phyloP scores from a whole-genome alignment of 2,888 invertebrate genomes.

The Athalia rosae region DNA sequence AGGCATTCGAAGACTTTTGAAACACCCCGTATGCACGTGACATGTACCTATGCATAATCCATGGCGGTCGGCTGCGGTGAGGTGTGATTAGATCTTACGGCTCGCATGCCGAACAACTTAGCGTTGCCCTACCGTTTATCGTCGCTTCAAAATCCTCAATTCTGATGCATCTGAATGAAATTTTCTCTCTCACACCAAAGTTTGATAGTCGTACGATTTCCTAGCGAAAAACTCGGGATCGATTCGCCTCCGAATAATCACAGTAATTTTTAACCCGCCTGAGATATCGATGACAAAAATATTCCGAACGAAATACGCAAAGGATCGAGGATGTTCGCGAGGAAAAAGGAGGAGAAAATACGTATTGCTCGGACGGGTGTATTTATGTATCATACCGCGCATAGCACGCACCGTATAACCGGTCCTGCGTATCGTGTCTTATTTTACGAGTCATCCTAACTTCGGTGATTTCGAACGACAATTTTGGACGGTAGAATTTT shows the following conservation, averaged over 20 bases:
- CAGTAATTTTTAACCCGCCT: too few species aligned
- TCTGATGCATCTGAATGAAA: not conserved
- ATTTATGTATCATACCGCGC: constrained; percentile 28
- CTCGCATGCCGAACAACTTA: constrained; percentile 37
- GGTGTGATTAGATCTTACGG: constrained; percentile 46
- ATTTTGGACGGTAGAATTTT: constrained; percentile 36
- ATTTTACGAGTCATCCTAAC: constrained; percentile 39
- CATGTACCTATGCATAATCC: constrained; percentile 39
- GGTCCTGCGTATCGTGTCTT: constrained; percentile 24
- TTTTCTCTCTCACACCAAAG: too few species aligned
- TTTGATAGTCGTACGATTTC: too few species aligned
- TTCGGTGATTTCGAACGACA: constrained; percentile 27
- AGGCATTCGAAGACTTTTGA: constrained; percentile 29
- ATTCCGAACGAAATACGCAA: too few species aligned
- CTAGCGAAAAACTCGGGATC: too few species aligned
- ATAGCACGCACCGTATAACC: constrained; percentile 37
- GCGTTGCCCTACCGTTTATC: constrained; percentile 13
- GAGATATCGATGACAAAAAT: too few species aligned
- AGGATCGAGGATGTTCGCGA: not conserved
- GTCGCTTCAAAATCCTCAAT: constrained; percentile 36
- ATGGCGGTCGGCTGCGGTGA: constrained; percentile 45
- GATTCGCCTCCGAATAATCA: too few species aligned
- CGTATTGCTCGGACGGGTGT: not conserved
- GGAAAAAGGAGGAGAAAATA: not conserved
- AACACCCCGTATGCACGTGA: constrained; percentile 38